Conservation (phyloP, 2,797 vertebrate species). For the Poecilia wingei region DNA sequence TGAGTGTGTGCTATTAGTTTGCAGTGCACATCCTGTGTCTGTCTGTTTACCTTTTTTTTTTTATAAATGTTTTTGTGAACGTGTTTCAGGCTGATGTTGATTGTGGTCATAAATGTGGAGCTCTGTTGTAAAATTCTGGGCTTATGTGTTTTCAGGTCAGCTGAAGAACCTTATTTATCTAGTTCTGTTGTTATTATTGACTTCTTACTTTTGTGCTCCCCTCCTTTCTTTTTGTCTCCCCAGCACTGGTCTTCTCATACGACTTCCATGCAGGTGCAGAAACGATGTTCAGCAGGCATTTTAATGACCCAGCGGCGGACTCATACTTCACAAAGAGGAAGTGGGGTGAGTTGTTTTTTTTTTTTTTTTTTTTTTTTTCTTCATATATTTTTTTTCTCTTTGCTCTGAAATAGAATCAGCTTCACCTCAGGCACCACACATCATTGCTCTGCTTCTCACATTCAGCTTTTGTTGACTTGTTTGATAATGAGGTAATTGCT, state of each 20-base stretch:
- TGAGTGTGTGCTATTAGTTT: constrained; percentile 72
- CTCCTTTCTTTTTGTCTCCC: constrained; percentile 26
- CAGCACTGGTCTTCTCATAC: constrained; percentile 98
- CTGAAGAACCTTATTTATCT: not conserved
- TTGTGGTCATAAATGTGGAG: not conserved
- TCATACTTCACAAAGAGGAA: constrained; percentile 98
- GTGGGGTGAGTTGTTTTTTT: constrained; percentile 90
- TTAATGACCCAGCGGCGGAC: constrained; percentile 96
- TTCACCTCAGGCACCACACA: not conserved
- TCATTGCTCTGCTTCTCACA: constrained; percentile 11
- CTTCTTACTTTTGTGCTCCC: not conserved
- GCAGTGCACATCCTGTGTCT: not conserved
- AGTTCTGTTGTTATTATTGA: not conserved
- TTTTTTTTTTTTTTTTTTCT: constrained; percentile 10
- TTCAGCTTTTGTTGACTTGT: constrained; percentile 26
- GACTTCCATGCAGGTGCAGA: constrained; percentile 99
- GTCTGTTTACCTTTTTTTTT: not conserved
- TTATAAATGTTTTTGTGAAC: not conserved
- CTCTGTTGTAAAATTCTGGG: not conserved
- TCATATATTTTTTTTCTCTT: not conserved
- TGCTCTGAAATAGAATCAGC: constrained; percentile 30
- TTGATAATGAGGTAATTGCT: constrained; percentile 24
- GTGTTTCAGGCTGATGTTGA: not conserved
- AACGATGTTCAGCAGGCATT: constrained; percentile 98
- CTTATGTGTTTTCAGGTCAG: not conserved